These are phyloP conservation scores for Diarsia rubi DNA, from an alignment of 2,888 invertebrate genomes.

Conservation along the genomic window DNA sequence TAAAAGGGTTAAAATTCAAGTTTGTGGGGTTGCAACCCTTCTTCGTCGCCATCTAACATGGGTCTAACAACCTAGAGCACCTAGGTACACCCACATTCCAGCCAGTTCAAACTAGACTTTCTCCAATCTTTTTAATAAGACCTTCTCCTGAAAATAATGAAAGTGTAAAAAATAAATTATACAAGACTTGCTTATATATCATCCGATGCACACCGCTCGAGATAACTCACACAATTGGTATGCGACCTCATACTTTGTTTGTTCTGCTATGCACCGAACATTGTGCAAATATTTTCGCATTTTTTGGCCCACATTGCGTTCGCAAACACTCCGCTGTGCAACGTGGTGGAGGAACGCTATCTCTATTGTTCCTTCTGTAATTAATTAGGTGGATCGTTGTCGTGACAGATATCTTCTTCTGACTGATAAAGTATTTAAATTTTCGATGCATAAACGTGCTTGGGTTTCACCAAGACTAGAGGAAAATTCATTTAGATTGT, in stretches of 20 bases:
- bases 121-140: neutral
- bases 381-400: conserved; percentile 39
- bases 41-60: no score
- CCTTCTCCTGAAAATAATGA: conserved; percentile 13
- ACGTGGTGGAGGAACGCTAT: conserved; percentile 31
- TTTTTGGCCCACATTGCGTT: conserved; percentile 63
- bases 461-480: neutral
- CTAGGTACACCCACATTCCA: neutral
- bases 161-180: conserved; percentile 26
- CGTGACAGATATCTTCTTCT: neutral
- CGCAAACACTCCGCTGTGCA: conserved; percentile 44
- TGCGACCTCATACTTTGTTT: conserved; percentile 70
- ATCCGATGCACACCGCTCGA: conserved; percentile 56
- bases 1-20: no score
- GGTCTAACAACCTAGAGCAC: no score
- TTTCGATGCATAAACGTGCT: neutral
- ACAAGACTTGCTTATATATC: conserved; percentile 30
- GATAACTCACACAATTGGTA: conserved; percentile 65
- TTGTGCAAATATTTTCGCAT: conserved; percentile 67
- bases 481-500: neutral
- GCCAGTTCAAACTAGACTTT: neutral
- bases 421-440: neutral
- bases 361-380: conserved; percentile 48
- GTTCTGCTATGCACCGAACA: conserved; percentile 64
- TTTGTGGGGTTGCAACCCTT: no score